Base-by-base conservation (phyloP, 2,113 vertebrate genomes). In the Dasypus novemcinctus region DNA sequence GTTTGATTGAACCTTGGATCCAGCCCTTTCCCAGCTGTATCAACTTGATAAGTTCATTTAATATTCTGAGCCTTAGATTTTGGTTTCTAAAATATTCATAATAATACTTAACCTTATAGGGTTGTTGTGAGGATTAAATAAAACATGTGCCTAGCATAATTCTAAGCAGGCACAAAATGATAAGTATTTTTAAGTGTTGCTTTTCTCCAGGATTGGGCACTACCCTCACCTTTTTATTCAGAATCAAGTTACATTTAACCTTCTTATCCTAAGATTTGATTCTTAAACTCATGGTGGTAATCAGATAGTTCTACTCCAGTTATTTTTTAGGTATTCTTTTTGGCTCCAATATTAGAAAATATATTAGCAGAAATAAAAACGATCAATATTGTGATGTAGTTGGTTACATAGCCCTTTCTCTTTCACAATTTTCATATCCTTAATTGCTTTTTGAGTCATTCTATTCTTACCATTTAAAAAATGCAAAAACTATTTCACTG, bases 271-370 rank as follows among this genome's bases (percentile, higher is more conserved):
- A 43, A 79, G 33, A 57, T 31, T 93, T 82, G 49, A 36, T 78
- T 90, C 61, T 71, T 87, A 71, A 97, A 96, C 54, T 83, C 54
- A 88, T 59, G 76, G 36, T 74, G 7, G 21, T 49, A 13, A 63
- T 68, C 21, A 71, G 23, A 13, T 69, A 91, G 63, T 59, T 89
- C 41, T 95, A 59, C 33, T 84, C 71, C 83, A 54, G 43, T 33
- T 69, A 29, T 68, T 92, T 95, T 91, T 90, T 17, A 93, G 43
- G 20, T 94, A 33, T 1, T 76, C 27, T 63, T 95, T 90, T 36
- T 84, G 92, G 75, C 31, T 38, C 38, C 72, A 18, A 61, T 92
- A 54, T 52, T 79, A 94, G 89, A 54, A 96, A 95, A 46, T 82
- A 46, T 15, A 31, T 74, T 85, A 64, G 72, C 90, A 93, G 71